These are phyloP conservation scores for Cherax quadricarinatus DNA, from an alignment of 1,140 invertebrate species.

Conservation along the genomic window DNA sequence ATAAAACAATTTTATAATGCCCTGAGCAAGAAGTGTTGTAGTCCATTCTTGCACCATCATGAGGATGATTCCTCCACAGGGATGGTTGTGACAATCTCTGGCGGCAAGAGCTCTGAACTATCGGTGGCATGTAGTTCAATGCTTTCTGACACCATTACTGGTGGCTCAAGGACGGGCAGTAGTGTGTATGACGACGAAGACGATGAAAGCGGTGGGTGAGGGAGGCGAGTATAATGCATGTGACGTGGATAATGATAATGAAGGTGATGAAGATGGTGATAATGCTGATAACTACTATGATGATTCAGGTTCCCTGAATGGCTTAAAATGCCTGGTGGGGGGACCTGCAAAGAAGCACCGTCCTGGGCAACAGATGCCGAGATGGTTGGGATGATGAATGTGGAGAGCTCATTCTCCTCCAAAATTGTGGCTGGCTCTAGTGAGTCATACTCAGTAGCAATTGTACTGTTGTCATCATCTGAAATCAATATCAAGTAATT, in stretches of 20 bases:
- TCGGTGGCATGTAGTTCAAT: constrained; percentile 54
- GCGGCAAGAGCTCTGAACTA: constrained; percentile 44
- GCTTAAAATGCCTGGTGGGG: constrained; percentile 42
- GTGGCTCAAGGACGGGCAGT: constrained; percentile 62
- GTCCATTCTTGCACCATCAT: constrained; percentile 63
- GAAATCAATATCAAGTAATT: constrained; percentile 12
- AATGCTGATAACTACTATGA: constrained; percentile 29
- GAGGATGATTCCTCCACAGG: constrained; percentile 59
- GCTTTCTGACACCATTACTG: constrained; percentile 51
- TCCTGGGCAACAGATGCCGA: constrained; percentile 60
- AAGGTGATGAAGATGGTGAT: constrained; percentile 29
- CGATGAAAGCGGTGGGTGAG: not conserved
- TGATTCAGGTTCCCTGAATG: constrained; percentile 14
- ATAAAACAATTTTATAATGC: constrained; percentile 48
- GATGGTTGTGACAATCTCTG: constrained; percentile 58
- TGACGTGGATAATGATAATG: constrained; percentile 35
- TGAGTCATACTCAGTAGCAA: constrained; percentile 55
- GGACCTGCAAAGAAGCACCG: constrained; percentile 38
- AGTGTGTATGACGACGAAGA: constrained; percentile 53
- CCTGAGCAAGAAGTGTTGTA: constrained; percentile 66
- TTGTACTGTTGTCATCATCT: constrained; percentile 62
- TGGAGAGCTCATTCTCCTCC: constrained; percentile 62
- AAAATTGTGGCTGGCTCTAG: constrained; percentile 50
- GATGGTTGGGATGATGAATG: constrained; percentile 58
- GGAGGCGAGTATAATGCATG: constrained; percentile 18